Evolutionary conservation across 2,888 invertebrate genomes (phyloP), one percentile per base, ranked within the genome.

Genomic region (Maniola hyperantus): DNA sequence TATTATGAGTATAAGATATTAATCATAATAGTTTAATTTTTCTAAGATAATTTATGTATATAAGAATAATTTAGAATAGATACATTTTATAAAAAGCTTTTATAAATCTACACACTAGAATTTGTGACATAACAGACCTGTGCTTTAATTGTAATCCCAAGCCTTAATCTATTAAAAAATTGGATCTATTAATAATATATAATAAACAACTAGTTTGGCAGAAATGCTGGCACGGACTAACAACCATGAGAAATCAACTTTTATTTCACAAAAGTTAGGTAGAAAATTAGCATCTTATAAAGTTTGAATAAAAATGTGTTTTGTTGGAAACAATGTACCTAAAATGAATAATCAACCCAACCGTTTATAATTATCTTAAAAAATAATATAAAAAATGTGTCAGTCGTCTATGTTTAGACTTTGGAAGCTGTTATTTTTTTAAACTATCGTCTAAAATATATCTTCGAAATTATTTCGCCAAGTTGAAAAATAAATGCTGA

Each of bases 401-500:
- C 26, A 26, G 6, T 18, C 1, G 11, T 20, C 7, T 33, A 26
- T 15, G 15, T 36, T 36, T 26, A 26, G 26, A 26, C 26, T 26
- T 26, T 36, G 36, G 36, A 54, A 54, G 54, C 36, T 5, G 0
- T 15, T 36, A 36, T 58, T n/a, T 58, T 58, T 44, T 44, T 26
- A n/a, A 58, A 26, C 33, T 44, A 33, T 58, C n/a, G n/a, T 58
- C 44, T 8, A 33, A 58, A 44, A 42, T 6, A 42, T 42, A 42
- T 13, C 20, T 5, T 39, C 20, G 0, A 39, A 36, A 57, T 42
- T 13, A 42, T 6, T 39, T 11, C 13, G 5, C 42, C 13, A 44
- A 15, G 7, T 20, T 58, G 10, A 44, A 33, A 42, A 33, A 42
- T 44, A 58, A 58, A 58, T 58, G 58, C 55, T 36, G 18, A 55